Base-by-base conservation (phyloP, 2,888 invertebrate species). In the Vesta saturnalis region DNA sequence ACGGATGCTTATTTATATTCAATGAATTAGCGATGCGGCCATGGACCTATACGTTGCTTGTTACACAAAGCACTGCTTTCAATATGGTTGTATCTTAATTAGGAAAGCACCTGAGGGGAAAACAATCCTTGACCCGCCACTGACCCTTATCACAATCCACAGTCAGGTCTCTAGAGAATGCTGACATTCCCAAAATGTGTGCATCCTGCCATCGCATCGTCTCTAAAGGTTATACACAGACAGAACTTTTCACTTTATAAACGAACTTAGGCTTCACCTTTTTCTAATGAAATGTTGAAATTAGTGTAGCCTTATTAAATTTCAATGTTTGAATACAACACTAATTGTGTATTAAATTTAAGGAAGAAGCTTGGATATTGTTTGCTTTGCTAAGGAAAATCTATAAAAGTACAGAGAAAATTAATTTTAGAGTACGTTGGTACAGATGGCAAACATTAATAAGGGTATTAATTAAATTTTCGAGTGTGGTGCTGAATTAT, bases 121-220 rank as follows among this genome's bases (percentile, higher is more conserved):
- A 69, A 58, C 69, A 67, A 73, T 72, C 74, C 72, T 72, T 69
- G 70, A 72, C 67, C 72, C 72, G 60, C 18, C 64, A 62, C 68
- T 62, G 67, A 74, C 74, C 74, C 74, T 74, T 70, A 71, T 74
- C 72, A 74, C 64, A 65, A 65, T 39, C 69, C 65, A 47, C 65
- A 65, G 59, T 47, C 58, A 19, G 59, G 55, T 65, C 62, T 56
- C 65, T 21, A 18, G 61, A 52, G 65, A 47, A 61, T 59, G 52
- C 65, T 62, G 69, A 69, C 69, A 69, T 64, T 55, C 60, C 60
- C 58, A 64, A 69, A 69, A n/a, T n/a, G n/a, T 69, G 69, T 64
- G 60, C 65, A 58, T 69, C 62, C 65, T 58, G 43, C 60, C 15
- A 49, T 49, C 49, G n/a, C n/a, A n/a, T n/a, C n/a, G n/a, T n/a